Evolutionary conservation across 1,140 invertebrate genomes (phyloP).

Genomic region (Potamilus streckersoni): DNA sequence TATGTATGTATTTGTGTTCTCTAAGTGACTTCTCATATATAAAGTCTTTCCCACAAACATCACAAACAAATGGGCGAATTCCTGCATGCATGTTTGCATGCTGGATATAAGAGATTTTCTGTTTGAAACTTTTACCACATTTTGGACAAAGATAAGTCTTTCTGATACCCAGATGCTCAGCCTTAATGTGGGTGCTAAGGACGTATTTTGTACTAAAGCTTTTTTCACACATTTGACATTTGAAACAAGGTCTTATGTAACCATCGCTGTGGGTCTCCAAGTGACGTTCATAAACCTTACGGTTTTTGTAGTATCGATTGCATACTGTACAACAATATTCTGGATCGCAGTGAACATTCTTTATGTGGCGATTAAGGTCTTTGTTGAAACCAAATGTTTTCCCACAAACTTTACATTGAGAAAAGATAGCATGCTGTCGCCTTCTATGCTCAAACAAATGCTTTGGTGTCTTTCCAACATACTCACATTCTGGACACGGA

Average conservation of each 20-base stretch:
- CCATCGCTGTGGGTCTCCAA: slow-evolving; percentile 41
- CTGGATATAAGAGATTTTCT: slow-evolving; percentile 48
- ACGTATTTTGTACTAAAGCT: slow-evolving; percentile 50
- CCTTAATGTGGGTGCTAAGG: slow-evolving; percentile 48
- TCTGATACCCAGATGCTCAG: slow-evolving; percentile 49
- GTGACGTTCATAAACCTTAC: slow-evolving; percentile 40
- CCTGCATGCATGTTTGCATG: slow-evolving; percentile 59
- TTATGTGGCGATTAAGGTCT: slow-evolving; percentile 45
- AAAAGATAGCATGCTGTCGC: slow-evolving; percentile 16
- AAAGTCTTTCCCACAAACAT: slow-evolving; percentile 52
- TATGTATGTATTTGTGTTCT: slow-evolving; percentile 52
- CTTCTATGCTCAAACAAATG: slow-evolving; percentile 20
- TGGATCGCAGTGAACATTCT: slow-evolving; percentile 36
- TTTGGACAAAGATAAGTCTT: slow-evolving; percentile 49
- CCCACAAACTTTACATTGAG: slow-evolving; percentile 45
- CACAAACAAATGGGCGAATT: slow-evolving; percentile 50
- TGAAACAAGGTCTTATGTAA: slow-evolving; percentile 43
- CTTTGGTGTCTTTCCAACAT: slow-evolving; percentile 12
- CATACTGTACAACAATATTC: slow-evolving; percentile 45
- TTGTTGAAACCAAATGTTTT: slow-evolving; percentile 51
- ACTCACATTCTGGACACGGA: slow-evolving; percentile 31
- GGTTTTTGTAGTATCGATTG: slow-evolving; percentile 46
- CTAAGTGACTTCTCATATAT: slow-evolving; percentile 52
- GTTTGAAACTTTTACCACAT: slow-evolving; percentile 57
- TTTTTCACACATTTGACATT: slow-evolving; percentile 52